These are phyloP conservation scores for Elysia crispata DNA, from an alignment of 2,888 invertebrate genomes.

Conservation along the genomic window DNA sequence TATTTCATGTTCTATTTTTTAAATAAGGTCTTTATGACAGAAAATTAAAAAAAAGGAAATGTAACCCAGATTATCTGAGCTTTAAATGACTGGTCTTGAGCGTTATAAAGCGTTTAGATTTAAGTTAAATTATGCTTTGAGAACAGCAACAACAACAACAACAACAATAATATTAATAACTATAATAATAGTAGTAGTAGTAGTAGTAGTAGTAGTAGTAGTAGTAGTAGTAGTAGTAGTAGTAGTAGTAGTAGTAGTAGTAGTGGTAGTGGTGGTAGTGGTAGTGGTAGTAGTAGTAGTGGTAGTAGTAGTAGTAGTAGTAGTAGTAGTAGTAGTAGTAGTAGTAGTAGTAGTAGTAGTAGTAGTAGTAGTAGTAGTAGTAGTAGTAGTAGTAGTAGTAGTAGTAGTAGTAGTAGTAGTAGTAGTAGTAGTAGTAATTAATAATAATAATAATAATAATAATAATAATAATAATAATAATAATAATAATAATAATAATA, in stretches of 20 bases:
- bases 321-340: constrained; percentile 9
- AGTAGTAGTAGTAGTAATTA: constrained; percentile 1
- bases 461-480: not conserved
- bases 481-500: not conserved
- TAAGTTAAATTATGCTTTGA: no score
- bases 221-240: constrained; percentile 9
- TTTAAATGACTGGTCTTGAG: no score
- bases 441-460: not conserved
- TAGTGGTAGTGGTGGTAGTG: not conserved
- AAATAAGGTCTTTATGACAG: no score
- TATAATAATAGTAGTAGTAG: not conserved
- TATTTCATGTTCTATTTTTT: no score
- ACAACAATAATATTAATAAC: no score
- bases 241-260: constrained; percentile 12
- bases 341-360: constrained; percentile 9
- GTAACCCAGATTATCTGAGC: no score
- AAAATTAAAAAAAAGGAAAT: no score
- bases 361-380: constrained; percentile 1
- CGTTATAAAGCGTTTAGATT: no score
- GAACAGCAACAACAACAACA: no score
- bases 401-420: constrained; percentile 9
- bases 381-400: constrained; percentile 9
- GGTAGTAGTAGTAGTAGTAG: constrained; percentile 4
- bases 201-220: constrained; percentile 9
- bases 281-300: constrained; percentile 6